Evolutionary conservation across 2,797 vertebrate genomes (phyloP), one percentile per base, ranked within the genome.

Genomic region (Cottoperca gobio): DNA sequence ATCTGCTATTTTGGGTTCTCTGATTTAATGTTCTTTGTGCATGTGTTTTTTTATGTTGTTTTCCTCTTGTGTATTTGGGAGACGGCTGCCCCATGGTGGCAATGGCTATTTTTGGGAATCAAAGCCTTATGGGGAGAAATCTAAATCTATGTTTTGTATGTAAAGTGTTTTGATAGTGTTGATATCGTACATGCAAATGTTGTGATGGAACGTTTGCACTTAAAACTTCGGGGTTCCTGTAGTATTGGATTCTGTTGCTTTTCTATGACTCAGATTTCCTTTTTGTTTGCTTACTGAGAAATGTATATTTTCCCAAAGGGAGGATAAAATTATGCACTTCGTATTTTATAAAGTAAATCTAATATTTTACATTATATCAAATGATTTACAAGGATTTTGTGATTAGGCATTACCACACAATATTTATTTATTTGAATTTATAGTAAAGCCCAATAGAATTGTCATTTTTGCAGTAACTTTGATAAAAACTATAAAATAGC

Each of bases 141-240:
- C 43, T 24, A 73, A 75, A 86, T 76, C 76, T 72, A 61, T 83
- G 83, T 91, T 89, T 90, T 89, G 42, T 91, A 90, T 83, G 83
- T 91, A 17, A 55, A 77, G 70, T 90, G 88, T 90, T 93, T 92
- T 89, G 78, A 91, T 89, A 67, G 79, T 90, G 87, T 90, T 78
- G 81, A 85, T 92, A 79, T 90, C 90, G 92, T 91, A 87, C 69
- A 87, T 83, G 90, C 90, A 91, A 87, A 91, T 89, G 85, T 90
- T 76, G 87, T 92, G 81, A 89, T 79, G 73, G 60, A 74, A 89
- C 73, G 80, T 91, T 91, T 91, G 86, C 91, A 88, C 89, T 88
- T 89, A 72, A 75, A 81, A 40, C 61, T 67, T 60, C 0, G 74
- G 85, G 89, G 84, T 91, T 91, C 90, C 88, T 91, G 87, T 82